Base-by-base conservation (phyloP, 2,113 vertebrate species). In the Pomatostomus ruficeps region DNA sequence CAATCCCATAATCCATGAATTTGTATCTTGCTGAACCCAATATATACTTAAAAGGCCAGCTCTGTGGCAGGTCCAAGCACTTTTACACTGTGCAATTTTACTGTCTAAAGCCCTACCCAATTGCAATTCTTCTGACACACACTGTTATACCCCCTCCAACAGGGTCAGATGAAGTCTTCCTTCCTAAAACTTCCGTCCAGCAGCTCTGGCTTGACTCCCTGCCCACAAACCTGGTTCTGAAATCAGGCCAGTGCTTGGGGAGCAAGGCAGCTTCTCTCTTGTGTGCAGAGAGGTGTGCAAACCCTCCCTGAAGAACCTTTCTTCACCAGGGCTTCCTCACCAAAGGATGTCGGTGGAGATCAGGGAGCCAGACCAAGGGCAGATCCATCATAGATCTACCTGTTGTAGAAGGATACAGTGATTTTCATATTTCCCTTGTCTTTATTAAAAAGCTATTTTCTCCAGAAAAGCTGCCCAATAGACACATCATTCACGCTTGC, bases 361-460 rank as follows among this genome's bases (percentile, higher is more conserved):
- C 9, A 7, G 20, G 35, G 45, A 51, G 42, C 46, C n/a, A 33
- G 48, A 35, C 24, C 52, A 43, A 31, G 19, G 23, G 40, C 29
- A 52, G 40, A 52, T 83, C 74, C 45, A 26, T 63, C 55, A 18
- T 2, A 45, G 13, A 52, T 35, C 24, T 51, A 40, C 29, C 48
- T 40, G 7, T 52, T 0, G 0, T n/a, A 66, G 49, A 68, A 57
- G n/a, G 29, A 22, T 49, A 19, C 5, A 0, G 9, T 28, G 42
- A 51, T 67, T 80, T 88, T 91, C 12, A 0, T 77, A 24, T 70
- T 91, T 80, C 40, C 20, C 11, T 45, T 70, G 19, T 36, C 51
- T 61, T 66, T 62, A 20, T 45, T 42, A 42, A 35, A 58, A 51
- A 89, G 36, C 55, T 70, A 14, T 88, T 91, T 95, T 74, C 68